Conservation (phyloP, 2,797 vertebrate species). For the Gymnocypris eckloni region DNA sequence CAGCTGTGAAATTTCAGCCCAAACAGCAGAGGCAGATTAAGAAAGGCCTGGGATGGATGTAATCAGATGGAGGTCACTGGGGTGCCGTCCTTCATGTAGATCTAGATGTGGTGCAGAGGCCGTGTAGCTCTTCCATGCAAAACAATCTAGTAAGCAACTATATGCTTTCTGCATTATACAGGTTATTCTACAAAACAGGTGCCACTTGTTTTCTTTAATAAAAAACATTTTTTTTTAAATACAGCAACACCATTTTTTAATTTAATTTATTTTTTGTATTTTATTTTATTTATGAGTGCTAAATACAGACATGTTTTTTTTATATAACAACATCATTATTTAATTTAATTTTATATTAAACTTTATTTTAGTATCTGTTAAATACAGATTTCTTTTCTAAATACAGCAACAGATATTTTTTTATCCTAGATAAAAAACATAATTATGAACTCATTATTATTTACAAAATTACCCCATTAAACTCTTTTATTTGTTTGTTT, state of each 20-base stretch:
- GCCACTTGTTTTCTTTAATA: neutral
- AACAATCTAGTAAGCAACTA: neutral
- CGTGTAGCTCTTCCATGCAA: neutral
- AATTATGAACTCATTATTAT: neutral
- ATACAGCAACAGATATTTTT: too few species aligned
- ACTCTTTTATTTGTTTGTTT: too few species aligned
- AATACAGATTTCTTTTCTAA: neutral
- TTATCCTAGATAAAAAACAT: too few species aligned
- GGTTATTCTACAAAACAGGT: neutral
- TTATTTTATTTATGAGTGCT: neutral
- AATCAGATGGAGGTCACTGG: constrained; percentile 18
- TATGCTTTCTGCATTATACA: neutral
- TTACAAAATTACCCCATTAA: too few species aligned
- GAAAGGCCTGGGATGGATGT: constrained; percentile 35
- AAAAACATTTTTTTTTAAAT: neutral
- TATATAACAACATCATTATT: neutral
- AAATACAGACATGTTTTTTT: neutral
- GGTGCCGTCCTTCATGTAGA: neutral
- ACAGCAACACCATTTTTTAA: neutral
- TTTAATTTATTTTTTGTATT: neutral
- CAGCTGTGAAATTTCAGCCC: constrained; percentile 49
- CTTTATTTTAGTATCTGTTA: neutral
- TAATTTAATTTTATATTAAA: neutral
- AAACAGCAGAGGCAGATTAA: constrained; percentile 30
- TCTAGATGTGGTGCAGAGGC: neutral